Base-by-base conservation (phyloP, 2,113 vertebrate genomes). In the Lepus europaeus region DNA sequence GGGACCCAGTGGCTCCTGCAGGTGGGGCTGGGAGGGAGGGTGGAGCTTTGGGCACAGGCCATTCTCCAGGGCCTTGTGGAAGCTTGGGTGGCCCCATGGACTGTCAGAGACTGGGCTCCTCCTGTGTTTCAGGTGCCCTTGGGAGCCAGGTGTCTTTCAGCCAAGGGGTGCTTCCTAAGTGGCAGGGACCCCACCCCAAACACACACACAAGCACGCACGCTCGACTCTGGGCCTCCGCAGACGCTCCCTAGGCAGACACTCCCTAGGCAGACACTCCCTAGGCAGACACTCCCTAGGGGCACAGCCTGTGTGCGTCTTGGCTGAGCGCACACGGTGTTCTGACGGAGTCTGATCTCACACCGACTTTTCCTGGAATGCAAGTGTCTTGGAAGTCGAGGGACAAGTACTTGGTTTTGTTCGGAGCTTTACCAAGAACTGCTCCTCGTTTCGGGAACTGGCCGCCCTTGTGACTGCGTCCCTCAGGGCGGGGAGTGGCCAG, bases 381-480 rank as follows among this genome's bases (percentile, higher is more conserved):
- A 2, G 13, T 25, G 56, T 36, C 74, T 59, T 31, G 25, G 74
- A 51, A 27, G 33, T 13, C 1, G 84, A 14, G 25, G 31, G 27
- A 9, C 1, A 6, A 59, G 9, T 29, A 8, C 12, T 14, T 76
- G 0, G 10, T 5, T 68, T 63, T n/a, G 16, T 33, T 39, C 39
- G 17, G 36, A n/a, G 14, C 76, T 59, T 90, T n/a, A 63, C 83
- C 59, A 20, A 1, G 72, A 93, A 31, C 29, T 6, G 8, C n/a
- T 2, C 20, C 33, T 14, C 2, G 0, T 45, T 66, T 73, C 4
- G 1, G 51, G 59, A 77, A n/a, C 19, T 0, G 2, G 66, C 70
- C 36, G 56, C 7, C 31, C 51, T 51, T 0, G 0, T 0, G 51
- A 17, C 0, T 6, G 49, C 1, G 0, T 39, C 36, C 17, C 84